Conservation (phyloP, 2,797 vertebrate species). For the Hoplostethus mediterraneus region DNA sequence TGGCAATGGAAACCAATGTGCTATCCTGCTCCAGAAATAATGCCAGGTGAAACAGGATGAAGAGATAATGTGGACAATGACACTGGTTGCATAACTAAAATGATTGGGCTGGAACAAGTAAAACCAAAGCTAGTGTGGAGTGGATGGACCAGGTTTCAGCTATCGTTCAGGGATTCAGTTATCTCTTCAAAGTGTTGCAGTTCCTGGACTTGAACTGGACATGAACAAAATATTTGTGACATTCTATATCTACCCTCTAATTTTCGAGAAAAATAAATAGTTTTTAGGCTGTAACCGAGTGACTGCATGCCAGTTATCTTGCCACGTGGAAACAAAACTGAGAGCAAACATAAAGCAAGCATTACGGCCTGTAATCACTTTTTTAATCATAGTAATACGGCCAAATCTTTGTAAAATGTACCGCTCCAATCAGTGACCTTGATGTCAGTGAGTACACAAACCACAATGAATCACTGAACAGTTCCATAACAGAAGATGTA, state of each 20-base stretch:
- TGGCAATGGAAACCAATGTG: constrained; percentile 16
- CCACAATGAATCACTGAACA: constrained; percentile 32
- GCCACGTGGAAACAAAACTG: constrained; percentile 4
- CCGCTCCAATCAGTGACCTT: constrained; percentile 33
- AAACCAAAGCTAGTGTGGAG: background rate
- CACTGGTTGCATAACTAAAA: constrained; percentile 13
- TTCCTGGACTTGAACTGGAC: background rate
- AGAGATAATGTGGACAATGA: constrained; percentile 4
- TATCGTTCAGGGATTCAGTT: background rate
- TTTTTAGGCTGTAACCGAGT: background rate
- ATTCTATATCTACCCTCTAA: background rate
- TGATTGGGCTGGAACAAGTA: background rate
- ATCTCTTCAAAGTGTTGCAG: background rate
- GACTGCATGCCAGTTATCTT: background rate
- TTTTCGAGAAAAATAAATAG: background rate
- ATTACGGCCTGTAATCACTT: too few relatives aligned
- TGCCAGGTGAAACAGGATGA: constrained; percentile 33
- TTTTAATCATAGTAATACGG: background rate
- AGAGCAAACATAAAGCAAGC: background rate
- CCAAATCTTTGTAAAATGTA: constrained; percentile 24
- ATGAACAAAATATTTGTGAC: background rate
- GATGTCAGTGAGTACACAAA: constrained; percentile 28
- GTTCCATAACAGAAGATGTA: constrained; percentile 39
- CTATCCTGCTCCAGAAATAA: constrained; percentile 11
- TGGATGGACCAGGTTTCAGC: background rate